Evolutionary conservation across 2,888 invertebrate genomes (phyloP), one percentile per base, ranked within the genome.

Genomic region (Melitaea athalia): DNA sequence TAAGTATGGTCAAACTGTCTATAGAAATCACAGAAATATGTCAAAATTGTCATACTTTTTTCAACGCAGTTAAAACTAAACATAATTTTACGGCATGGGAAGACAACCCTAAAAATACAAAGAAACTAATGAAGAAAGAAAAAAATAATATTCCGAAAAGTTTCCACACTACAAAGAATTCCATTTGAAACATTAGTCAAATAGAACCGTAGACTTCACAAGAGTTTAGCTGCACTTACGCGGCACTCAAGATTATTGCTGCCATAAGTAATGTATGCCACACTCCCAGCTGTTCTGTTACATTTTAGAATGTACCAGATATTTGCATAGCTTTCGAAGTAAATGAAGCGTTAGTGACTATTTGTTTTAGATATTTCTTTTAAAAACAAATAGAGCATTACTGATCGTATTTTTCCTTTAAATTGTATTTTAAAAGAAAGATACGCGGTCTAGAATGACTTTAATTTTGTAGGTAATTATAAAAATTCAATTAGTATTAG

Each of bases 211-310:
- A 70, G 60, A 66, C 69, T 64, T 57, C 57, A 42, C 57, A 8
- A 42, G 65, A 72, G 74, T 75, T 69, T 72, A 71, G 67, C 59
- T 72, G 71, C 73, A 71, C 72, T 72, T 67, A 57, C 57, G 68
- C 66, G 63, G 73, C 76, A 76, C 77, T 77, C 73, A 72, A 72
- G 74, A 74, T 76, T 77, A 77, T 77, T 77, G 73, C 75, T 53
- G 62, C 68, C 75, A 74, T 77, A 76, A 76, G 76, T 77, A 77
- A 74, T 74, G 72, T 74, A 76, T 68, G 71, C 72, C 68, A 63
- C 55, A 68, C 45, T 65, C 63, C 60, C 68, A 63, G 64, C 67
- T 68, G 66, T 69, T 62, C 43, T 31, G 42, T 17, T 57, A 42
- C 57, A 53, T 31, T 57, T 57, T 8, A 8, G 57, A 42, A 57